These are phyloP conservation scores for Pelobates fuscus DNA, from an alignment of 2,113 vertebrate genomes.

Conservation along the genomic window DNA sequence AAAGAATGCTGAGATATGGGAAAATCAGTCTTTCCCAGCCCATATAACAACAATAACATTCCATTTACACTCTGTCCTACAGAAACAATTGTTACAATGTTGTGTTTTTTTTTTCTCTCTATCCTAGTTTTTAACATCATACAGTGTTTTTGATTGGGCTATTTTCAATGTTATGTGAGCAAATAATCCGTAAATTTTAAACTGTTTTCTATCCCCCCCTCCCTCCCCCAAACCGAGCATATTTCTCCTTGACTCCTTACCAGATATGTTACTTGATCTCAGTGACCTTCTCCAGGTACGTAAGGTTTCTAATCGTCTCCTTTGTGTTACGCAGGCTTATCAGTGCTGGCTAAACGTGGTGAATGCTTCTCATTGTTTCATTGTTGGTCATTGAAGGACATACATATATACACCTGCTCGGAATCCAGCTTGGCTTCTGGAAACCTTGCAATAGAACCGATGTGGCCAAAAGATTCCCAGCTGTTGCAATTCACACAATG, in stretches of 20 bases:
- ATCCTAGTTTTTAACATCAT: too few species aligned
- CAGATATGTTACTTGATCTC: slow-evolving; percentile 97
- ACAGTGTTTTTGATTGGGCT: too few species aligned
- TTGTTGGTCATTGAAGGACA: neutral
- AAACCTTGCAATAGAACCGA: too few species aligned
- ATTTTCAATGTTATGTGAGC: too few species aligned
- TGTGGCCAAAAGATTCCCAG: too few species aligned
- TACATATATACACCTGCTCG: too few species aligned
- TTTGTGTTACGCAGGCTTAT: slow-evolving; percentile 25
- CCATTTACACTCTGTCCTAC: neutral
- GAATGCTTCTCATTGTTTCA: slow-evolving; percentile 31
- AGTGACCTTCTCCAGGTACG: slow-evolving; percentile 94
- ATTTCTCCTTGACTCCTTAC: slow-evolving; percentile 64
- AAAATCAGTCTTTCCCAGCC: neutral
- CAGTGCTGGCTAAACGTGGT: slow-evolving; percentile 10
- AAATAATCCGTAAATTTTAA: too few species aligned
- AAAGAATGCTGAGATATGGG: neutral
- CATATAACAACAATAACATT: neutral
- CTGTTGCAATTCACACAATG: too few species aligned
- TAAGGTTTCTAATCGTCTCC: neutral
- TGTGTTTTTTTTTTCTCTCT: too few species aligned
- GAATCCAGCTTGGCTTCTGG: too few species aligned
- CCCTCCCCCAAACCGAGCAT: neutral
- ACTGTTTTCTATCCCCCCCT: too few species aligned
- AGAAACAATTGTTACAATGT: neutral